Evolutionary conservation across 1,140 invertebrate species (phyloP), one percentile per base, ranked within the genome.

Genomic region (Cephus cinctus): DNA sequence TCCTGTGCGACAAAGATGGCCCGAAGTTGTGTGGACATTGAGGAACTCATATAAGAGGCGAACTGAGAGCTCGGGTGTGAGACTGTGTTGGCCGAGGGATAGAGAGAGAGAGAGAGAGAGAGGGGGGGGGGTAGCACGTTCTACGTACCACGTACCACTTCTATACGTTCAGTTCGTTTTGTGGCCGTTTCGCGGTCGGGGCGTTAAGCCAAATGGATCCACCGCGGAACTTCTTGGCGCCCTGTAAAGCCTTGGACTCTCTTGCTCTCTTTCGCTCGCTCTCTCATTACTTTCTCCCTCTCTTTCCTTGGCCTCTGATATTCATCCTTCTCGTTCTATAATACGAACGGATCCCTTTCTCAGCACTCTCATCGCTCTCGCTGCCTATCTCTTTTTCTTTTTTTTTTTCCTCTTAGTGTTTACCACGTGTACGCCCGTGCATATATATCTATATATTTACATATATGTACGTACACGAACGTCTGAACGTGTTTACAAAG

Each of bases 251-350:
- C n/a, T n/a, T n/a, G n/a, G n/a, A n/a, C n/a, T n/a, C n/a, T n/a
- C n/a, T n/a, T n/a, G n/a, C n/a, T n/a, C n/a, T 38, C 44, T 27
- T 14, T 19, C 8, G n/a, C 14, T 35, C 16, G 21, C 9, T 44
- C 50, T 43, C 34, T 39, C 34, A 40, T 52, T 34, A 31, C 23
- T 31, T 42, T 4, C 20, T 21, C 20, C 23, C 54, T 63, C 50
- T 58, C 51, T 51, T n/a, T n/a, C n/a, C n/a, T n/a, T n/a, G n/a
- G n/a, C n/a, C n/a, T n/a, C n/a, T n/a, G n/a, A n/a, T n/a, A n/a
- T n/a, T n/a, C n/a, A n/a, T n/a, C n/a, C n/a, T n/a, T n/a, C 51
- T 55, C 45, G 40, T 15, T 38, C 43, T 27, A 12, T 9, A 38
- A 32, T 25, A 36, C 34, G 41, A 19, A 18, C 31, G 34, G 46